A percentile compares a stretch with the other conserved stretches of the same genome.
Evolutionary conservation across 1,140 invertebrate species (phyloP).

Genomic region (Drosophila bocqueti): DNA sequence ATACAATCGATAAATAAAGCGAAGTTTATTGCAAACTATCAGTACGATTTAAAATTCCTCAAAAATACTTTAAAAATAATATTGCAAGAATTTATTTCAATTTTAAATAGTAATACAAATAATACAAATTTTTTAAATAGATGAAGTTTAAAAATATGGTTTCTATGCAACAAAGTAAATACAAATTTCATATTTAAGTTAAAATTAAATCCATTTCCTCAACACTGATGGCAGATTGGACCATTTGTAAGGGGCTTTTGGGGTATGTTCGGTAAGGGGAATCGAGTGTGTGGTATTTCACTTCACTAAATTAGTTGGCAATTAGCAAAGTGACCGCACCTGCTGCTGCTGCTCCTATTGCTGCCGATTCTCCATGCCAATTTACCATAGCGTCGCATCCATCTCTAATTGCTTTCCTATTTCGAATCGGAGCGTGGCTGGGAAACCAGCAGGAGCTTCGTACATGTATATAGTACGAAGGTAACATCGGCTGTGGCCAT

Average conservation of each 20-base stretch:
- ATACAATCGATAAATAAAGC: too few species aligned
- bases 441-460: slow-evolving; percentile 1
- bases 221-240: slow-evolving; percentile 1
- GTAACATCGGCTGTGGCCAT: slow-evolving; percentile 26
- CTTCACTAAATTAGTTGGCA: slow-evolving; percentile 70
- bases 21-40: too few species aligned
- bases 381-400: slow-evolving; percentile 21
- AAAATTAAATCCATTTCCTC: background rate
- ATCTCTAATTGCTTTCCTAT: slow-evolving; percentile 53
- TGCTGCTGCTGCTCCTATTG: slow-evolving; percentile 15
- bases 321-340: slow-evolving; percentile 66
- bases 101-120: too few species aligned
- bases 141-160: too few species aligned
- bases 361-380: slow-evolving; percentile 8
- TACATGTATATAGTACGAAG: background rate
- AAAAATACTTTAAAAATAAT: too few species aligned
- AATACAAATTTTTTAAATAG: too few species aligned
- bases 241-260: slow-evolving; percentile 7
- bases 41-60: too few species aligned
- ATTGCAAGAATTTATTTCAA: too few species aligned
- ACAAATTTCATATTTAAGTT: background rate
- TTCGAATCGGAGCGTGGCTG: slow-evolving; percentile 28
- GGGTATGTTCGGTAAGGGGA: slow-evolving; percentile 1
- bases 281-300: slow-evolving; percentile 25
- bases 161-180: too few species aligned